These are phyloP conservation scores for Acanthosoma haemorrhoidale DNA, from an alignment of 2,888 invertebrate species.

Conservation along the genomic window DNA sequence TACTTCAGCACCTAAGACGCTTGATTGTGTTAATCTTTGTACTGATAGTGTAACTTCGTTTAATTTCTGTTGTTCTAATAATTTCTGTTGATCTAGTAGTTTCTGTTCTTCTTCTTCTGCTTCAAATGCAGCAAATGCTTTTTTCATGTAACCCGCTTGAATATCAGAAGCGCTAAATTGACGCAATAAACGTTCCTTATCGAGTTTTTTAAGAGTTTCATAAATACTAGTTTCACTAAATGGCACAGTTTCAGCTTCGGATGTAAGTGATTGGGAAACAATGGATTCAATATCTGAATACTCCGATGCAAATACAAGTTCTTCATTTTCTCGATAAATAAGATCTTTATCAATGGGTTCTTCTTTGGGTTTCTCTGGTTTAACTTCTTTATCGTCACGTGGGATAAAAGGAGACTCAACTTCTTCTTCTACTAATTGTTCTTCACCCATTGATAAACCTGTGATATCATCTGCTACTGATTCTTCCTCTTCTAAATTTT, in stretches of 20 bases:
- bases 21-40: no score
- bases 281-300: neutral
- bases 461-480: neutral
- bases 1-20: no score
- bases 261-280: neutral
- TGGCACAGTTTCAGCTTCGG: neutral
- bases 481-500: neutral
- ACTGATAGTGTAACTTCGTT: no score
- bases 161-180: neutral
- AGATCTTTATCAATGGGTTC: conserved; percentile 3
- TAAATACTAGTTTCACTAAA: neutral
- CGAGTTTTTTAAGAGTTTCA: neutral
- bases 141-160: neutral
- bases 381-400: neutral
- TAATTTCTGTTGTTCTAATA: neutral
- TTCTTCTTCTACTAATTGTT: neutral
- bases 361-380: neutral
- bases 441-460: neutral
- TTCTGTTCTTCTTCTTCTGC: neutral
- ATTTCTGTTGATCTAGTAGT: neutral
- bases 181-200: neutral
- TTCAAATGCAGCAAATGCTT: no score
- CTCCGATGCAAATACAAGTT: neutral
- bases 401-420: neutral
- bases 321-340: neutral